phyloP scores from a whole-genome alignment of 1,140 invertebrate genomes.

The Aleiodes sp. region DNA sequence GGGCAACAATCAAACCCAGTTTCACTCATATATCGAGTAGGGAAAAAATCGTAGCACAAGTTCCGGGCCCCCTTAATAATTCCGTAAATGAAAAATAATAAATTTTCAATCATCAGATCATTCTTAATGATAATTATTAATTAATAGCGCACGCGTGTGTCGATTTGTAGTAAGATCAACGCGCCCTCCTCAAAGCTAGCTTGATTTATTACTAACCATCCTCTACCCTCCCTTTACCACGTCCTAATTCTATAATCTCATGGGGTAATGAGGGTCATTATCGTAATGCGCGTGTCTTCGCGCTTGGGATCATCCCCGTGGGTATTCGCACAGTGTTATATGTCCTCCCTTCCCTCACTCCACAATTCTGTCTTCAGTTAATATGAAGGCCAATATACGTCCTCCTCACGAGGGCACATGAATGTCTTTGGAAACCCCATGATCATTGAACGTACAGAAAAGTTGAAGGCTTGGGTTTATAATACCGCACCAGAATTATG shows the following conservation, averaged over 20 bases:
- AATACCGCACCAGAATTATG: slow-evolving; percentile 19
- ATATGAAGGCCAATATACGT: not conserved
- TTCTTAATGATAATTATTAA: not conserved
- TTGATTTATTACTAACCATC: slow-evolving; percentile 23
- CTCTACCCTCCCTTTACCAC: slow-evolving; percentile 25
- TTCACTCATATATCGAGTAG: no score
- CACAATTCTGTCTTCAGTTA: not conserved
- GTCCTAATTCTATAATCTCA: slow-evolving; percentile 61
- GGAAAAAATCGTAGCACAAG: no score
- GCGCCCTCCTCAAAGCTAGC: not conserved
- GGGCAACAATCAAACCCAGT: no score
- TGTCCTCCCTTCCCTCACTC: not conserved
- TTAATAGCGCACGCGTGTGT: not conserved
- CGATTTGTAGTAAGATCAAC: not conserved
- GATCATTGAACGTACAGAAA: not conserved
- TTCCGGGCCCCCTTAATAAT: no score
- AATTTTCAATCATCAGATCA: not conserved
- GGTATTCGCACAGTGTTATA: slow-evolving; percentile 36
- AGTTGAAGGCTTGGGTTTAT: slow-evolving; percentile 4
- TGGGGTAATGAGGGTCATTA: slow-evolving; percentile 58
- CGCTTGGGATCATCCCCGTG: slow-evolving; percentile 48
- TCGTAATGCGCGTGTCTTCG: slow-evolving; percentile 58
- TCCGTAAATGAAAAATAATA: not conserved
- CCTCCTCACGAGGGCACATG: not conserved
- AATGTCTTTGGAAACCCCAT: not conserved